Percentiles rank a stretch among this genome's conserved stretches.
Conservation (phyloP, 2,797 vertebrate species). For the Champsocephalus esox region DNA sequence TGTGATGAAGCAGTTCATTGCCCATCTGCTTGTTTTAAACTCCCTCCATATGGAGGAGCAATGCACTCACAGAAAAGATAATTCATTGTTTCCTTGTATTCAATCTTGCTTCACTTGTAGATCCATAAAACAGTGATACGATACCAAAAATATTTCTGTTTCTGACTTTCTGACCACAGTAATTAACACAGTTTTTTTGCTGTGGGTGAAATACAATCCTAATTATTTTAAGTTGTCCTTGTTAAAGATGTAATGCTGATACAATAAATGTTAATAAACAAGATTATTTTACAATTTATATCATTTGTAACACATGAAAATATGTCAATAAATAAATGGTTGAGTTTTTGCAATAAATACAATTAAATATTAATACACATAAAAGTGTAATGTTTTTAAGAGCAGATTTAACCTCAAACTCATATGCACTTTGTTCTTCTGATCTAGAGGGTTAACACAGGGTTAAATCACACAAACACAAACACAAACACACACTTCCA, state of each 20-base stretch:
- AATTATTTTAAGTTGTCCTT: background rate
- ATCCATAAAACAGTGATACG: background rate
- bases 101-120: background rate
- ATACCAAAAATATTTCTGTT: background rate
- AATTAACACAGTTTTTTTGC: background rate
- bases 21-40: conserved; percentile 69
- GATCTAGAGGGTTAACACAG: conserved; percentile 3
- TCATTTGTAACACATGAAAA: background rate
- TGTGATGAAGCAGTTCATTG: conserved; percentile 70
- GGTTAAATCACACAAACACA: conserved; percentile 26
- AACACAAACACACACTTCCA: conserved; percentile 32
- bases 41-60: conserved; percentile 65
- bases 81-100: conserved; percentile 45
- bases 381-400: background rate
- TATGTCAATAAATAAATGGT: background rate
- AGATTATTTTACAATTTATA: background rate
- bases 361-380: background rate
- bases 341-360: background rate
- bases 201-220: background rate
- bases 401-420: conserved; percentile 26
- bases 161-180: background rate
- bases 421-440: background rate
- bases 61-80: conserved; percentile 33
- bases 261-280: too few species aligned
- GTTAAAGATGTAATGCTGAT: background rate